A percentile compares a stretch with the other conserved stretches of the same genome.
These are phyloP conservation scores for Drosophila fuyamai DNA, from an alignment of 1,140 invertebrate genomes.

Conservation along the genomic window DNA sequence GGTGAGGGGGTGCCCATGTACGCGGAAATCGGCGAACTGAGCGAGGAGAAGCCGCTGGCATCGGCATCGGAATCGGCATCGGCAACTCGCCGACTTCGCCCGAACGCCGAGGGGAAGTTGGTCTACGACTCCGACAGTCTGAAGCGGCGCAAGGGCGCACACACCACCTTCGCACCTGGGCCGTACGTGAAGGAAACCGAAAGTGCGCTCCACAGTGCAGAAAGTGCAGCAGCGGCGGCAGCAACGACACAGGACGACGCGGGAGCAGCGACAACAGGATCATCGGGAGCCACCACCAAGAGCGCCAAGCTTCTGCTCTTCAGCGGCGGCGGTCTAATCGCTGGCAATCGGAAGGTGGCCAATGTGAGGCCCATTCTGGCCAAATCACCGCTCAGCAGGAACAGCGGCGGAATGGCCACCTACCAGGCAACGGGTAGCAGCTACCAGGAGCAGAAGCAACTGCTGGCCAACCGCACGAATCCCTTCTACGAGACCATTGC, in stretches of 20 bases:
- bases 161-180: conserved; percentile 94
- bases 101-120: conserved; percentile 95
- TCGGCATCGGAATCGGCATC: conserved; percentile 29
- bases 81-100: conserved; percentile 88
- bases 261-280: conserved; percentile 7
- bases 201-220: conserved; percentile 76
- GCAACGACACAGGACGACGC: conserved; percentile 1
- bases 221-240: conserved; percentile 66
- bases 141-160: conserved; percentile 91
- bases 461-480: conserved; percentile 78
- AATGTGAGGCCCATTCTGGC: conserved; percentile 80
- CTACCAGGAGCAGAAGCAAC: conserved; percentile 74
- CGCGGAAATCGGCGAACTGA: conserved; percentile 80
- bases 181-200: conserved; percentile 89
- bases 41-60: conserved; percentile 69
- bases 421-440: conserved; percentile 41
- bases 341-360: conserved; percentile 76
- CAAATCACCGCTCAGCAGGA: conserved; percentile 64
- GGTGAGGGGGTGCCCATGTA: conserved; percentile 72
- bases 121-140: conserved; percentile 95
- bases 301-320: conserved; percentile 71
- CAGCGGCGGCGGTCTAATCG: conserved; percentile 52
- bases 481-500: conserved; percentile 75
- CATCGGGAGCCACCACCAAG: conserved; percentile 37
- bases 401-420: conserved; percentile 33